These are phyloP conservation scores for Trididemnum clinides DNA, from an alignment of 23 tunicate species.

Conservation along the genomic window DNA sequence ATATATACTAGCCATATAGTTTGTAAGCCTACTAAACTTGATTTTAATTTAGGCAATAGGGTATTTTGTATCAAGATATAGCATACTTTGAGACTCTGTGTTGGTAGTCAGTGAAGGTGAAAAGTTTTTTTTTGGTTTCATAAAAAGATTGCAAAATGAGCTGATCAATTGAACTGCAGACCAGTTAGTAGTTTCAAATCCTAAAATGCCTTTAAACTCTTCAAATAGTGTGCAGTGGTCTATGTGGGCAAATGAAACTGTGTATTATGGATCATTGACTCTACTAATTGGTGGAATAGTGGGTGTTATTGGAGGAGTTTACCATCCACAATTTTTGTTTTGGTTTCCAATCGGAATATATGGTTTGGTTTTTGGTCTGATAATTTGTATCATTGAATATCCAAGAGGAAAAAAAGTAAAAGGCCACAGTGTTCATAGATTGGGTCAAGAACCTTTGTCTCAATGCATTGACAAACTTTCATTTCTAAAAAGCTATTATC, in stretches of 20 bases:
- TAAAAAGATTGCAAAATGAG: too few species aligned
- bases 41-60: too few species aligned
- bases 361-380: not conserved
- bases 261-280: not conserved
- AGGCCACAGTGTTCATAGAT: constrained; percentile 1
- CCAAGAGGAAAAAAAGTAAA: constrained; percentile 11
- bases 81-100: too few species aligned
- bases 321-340: not conserved
- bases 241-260: constrained; percentile 14
- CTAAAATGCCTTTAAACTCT: not conserved
- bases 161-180: too few species aligned
- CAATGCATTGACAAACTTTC: not conserved
- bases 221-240: not conserved
- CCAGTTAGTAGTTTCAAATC: too few species aligned
- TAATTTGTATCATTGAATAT: not conserved
- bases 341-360: constrained; percentile 7
- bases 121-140: too few species aligned
- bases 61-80: too few species aligned
- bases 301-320: constrained; percentile 1
- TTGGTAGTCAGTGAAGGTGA: too few species aligned
- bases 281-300: not conserved
- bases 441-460: not conserved
- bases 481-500: not conserved
- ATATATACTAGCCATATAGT: too few species aligned
- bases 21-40: too few species aligned